These are phyloP conservation scores for Congeria kusceri DNA, from an alignment of 2,888 invertebrate species.

Conservation along the genomic window DNA sequence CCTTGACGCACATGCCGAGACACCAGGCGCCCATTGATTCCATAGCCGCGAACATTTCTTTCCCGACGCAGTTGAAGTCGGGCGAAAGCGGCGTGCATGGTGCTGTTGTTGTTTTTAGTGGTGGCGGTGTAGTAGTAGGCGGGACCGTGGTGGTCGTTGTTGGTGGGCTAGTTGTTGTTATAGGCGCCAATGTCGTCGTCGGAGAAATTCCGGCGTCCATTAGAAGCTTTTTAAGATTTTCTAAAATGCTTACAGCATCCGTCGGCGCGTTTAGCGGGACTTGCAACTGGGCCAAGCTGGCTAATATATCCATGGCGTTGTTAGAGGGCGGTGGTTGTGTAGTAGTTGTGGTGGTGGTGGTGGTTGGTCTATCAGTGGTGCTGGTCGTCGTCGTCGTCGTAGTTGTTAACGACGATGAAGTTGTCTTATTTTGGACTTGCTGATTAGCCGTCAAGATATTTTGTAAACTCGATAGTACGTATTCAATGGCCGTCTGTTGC, in stretches of 20 bases:
- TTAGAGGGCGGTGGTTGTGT: background rate
- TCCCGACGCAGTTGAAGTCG: constrained; percentile 48
- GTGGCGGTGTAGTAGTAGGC: constrained; percentile 2
- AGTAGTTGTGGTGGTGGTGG: background rate
- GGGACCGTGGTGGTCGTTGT: constrained; percentile 1
- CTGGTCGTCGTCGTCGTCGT: background rate
- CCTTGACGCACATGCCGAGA: constrained; percentile 55
- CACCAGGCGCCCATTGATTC: constrained; percentile 59
- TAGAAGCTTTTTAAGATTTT: constrained; percentile 15
- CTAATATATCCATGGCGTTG: too few species aligned
- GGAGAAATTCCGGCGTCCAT: background rate
- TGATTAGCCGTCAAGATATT: too few species aligned
- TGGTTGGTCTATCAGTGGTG: background rate
- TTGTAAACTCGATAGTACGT: too few species aligned
- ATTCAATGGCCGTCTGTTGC: background rate
- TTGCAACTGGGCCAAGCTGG: too few species aligned
- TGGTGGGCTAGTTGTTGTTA: background rate
- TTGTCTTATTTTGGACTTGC: too few species aligned
- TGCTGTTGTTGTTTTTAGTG: constrained; percentile 1
- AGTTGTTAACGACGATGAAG: too few species aligned
- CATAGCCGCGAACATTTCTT: constrained; percentile 47
- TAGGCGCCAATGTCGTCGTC: constrained; percentile 15
- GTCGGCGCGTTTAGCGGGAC: background rate
- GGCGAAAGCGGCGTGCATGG: constrained; percentile 38
- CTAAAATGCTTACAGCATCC: constrained; percentile 3